phyloP scores from a whole-genome alignment of 2,888 invertebrate species.

The Drosophila peninsularis region DNA sequence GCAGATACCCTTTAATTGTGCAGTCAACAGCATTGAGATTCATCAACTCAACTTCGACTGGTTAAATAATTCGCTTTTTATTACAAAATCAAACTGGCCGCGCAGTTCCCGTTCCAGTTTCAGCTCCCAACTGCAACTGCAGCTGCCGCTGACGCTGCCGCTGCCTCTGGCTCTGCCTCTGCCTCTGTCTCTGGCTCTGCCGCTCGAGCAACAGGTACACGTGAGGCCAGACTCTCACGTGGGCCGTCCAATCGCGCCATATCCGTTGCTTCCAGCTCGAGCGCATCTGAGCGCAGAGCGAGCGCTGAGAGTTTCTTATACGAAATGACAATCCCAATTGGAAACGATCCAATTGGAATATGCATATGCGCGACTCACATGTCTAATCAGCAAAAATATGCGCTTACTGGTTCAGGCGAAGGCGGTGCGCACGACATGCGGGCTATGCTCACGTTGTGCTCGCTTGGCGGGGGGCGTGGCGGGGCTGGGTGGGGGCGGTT shows the following conservation, averaged over 20 bases:
- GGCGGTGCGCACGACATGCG: constrained; percentile 5
- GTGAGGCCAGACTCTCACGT: constrained; percentile 50
- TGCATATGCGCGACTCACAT: constrained; percentile 3
- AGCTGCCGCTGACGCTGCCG: too few species aligned
- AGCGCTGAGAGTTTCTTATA: neutral
- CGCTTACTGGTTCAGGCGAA: constrained; percentile 15
- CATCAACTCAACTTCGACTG: neutral
- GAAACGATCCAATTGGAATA: neutral
- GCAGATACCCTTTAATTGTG: neutral
- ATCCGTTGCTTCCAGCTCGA: constrained; percentile 4
- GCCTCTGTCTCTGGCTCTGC: too few species aligned
- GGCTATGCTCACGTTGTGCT: constrained; percentile 25
- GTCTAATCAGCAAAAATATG: constrained; percentile 21
- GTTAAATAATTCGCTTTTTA: constrained; percentile 1
- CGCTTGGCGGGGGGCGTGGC: neutral
- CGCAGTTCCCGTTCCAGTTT: neutral
- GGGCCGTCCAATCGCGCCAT: constrained; percentile 21
- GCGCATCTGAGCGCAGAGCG: neutral
- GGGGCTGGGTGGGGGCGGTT: too few species aligned
- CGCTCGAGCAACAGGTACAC: constrained; percentile 29
- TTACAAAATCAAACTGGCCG: constrained; percentile 5
- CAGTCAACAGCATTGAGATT: neutral
- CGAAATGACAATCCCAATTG: neutral
- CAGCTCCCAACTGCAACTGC: neutral
- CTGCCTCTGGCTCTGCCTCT: too few species aligned